Base-by-base conservation (phyloP, 2,113 vertebrate species). In the Sprattus sprattus region DNA sequence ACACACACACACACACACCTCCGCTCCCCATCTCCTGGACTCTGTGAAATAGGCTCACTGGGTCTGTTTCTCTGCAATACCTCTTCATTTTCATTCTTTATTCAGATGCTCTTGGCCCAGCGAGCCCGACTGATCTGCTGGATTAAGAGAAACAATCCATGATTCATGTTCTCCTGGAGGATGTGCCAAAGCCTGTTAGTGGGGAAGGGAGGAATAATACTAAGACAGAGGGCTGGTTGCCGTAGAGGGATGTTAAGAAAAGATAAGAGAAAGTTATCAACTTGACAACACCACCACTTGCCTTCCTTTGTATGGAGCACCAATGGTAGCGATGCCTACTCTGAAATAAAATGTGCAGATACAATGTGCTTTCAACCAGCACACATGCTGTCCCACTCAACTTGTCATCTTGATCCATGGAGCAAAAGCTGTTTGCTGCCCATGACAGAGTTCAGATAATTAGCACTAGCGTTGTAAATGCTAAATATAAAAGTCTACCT, bases 11-110 rank as follows among this genome's bases (percentile, higher is more conserved):
- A 39, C 71, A 78, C 28, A 78, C 32, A 32, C 10, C 32, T 44
- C 32, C 28, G 28, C 71, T 16, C 67, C 7, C 47, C 39, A 39
- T 39, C 80, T 82, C 47, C 78, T 47, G 32, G 39, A 67, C 75
- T 67, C 22, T 81, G 25, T 10, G 20, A 78, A 47, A 88, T 83
- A 6, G 15, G 32, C 52, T 32, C 46, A 67, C 81, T 64, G 81
- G 81, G 20, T 81, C 28, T 46, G 22, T 78, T 49, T 25, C 67
- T 11, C 4, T 22, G 45, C 46, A 39, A 71, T 75, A 81, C 22
- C 45, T 46, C 83, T 82, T 84, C 22, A 45, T 64, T 81, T 81
- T 22, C 28, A 81, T 81, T 81, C 64, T 86, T 82, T 75, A 71
- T 81, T 88, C 46, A 75, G 54, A 39, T 32, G 57, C 39, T 81